These are phyloP conservation scores for Tachina grossa DNA, from an alignment of 2,888 invertebrate species.

Conservation along the genomic window DNA sequence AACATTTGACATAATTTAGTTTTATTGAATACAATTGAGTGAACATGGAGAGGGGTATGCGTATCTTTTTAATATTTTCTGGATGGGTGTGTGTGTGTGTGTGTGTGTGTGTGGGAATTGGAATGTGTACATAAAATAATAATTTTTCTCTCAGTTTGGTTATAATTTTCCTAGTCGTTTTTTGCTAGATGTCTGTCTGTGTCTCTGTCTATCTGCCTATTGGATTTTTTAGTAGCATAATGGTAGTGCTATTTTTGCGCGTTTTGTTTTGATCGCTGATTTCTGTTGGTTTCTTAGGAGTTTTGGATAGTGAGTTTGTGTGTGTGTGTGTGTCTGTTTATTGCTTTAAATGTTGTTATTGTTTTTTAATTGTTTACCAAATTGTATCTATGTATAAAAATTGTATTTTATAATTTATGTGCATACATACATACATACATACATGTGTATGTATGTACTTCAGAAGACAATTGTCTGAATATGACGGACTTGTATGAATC, in stretches of 20 bases:
- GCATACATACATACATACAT: no score
- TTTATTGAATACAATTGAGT: conserved; percentile 52
- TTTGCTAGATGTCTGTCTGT: conserved; percentile 26
- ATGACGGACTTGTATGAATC: conserved; percentile 30
- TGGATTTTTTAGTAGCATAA: conserved; percentile 43
- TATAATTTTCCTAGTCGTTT: conserved; percentile 35
- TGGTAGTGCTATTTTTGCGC: conserved; percentile 61
- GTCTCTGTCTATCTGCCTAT: conserved; percentile 16
- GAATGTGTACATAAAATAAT: conserved; percentile 42
- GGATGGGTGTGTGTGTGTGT: conserved; percentile 6
- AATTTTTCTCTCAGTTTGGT: conserved; percentile 51
- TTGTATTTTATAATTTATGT: conserved; percentile 32
- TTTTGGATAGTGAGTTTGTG: not conserved
- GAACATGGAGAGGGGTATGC: not conserved
- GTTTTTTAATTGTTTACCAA: conserved; percentile 65
- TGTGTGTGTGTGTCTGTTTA: not conserved
- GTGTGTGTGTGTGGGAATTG: conserved; percentile 7
- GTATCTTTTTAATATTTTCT: conserved; percentile 16
- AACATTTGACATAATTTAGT: conserved; percentile 68
- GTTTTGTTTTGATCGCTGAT: conserved; percentile 68
- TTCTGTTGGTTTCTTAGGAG: conserved; percentile 49
- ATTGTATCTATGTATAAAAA: conserved; percentile 52
- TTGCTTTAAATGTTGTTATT: conserved; percentile 40
- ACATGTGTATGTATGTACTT: conserved; percentile 5
- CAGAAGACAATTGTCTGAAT: conserved; percentile 19